Conservation (phyloP, 2,113 vertebrate species). For the Trematocara zebra region DNA sequence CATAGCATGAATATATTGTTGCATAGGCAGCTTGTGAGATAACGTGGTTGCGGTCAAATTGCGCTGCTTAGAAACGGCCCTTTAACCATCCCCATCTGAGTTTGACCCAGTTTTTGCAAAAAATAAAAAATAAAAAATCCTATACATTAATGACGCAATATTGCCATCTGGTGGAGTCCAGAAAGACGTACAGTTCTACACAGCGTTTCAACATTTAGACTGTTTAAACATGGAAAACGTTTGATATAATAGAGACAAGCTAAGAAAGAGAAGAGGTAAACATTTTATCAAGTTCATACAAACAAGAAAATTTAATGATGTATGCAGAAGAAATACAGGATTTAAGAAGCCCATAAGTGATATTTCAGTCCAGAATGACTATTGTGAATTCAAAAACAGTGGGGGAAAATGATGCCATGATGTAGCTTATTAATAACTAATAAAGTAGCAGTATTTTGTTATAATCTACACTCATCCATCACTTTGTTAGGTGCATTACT, state of each 20-base stretch:
- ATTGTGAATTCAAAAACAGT: background rate
- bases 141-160: background rate
- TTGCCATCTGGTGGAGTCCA: conserved; percentile 16
- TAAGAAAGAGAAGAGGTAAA: background rate
- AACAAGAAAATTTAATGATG: background rate
- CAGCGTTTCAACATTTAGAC: background rate
- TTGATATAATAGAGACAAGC: background rate
- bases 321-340: background rate
- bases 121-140: no score
- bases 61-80: background rate
- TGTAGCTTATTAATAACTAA: background rate
- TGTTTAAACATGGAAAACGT: background rate
- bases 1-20: background rate
- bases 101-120: background rate
- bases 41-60: background rate
- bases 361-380: background rate
- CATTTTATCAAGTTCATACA: background rate
- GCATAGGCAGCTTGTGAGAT: background rate
- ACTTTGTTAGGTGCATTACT: background rate
- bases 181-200: background rate
- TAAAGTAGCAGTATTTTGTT: background rate
- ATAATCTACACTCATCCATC: background rate
- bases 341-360: background rate
- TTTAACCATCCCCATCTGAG: background rate
- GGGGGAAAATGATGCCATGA: background rate